These are phyloP conservation scores for Aleiodes alternator DNA, from an alignment of 2,888 invertebrate genomes.

Conservation along the genomic window DNA sequence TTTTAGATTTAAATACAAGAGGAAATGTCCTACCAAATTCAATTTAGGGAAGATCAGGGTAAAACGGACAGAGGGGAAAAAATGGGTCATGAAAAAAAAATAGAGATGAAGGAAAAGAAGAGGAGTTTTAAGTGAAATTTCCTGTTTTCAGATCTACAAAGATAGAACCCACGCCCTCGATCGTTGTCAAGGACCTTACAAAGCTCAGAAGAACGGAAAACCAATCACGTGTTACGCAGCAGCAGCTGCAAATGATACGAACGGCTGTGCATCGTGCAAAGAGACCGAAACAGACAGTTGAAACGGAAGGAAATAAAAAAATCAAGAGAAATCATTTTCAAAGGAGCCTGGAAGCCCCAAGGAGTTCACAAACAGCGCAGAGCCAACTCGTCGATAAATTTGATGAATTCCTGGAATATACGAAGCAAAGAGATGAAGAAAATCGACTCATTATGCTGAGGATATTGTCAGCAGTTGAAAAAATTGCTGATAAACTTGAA, in stretches of 20 bases:
- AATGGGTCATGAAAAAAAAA: no score
- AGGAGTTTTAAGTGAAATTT: constrained; percentile 4
- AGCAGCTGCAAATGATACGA: constrained; percentile 42
- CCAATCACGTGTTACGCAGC: constrained; percentile 38
- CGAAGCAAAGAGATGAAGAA: constrained; percentile 66
- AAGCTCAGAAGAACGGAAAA: constrained; percentile 48
- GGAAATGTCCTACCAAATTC: not conserved
- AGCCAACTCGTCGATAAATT: constrained; percentile 54
- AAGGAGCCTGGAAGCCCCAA: not conserved
- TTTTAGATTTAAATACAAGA: not conserved
- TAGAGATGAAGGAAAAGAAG: no score
- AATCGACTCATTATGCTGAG: constrained; percentile 63
- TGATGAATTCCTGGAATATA: constrained; percentile 66
- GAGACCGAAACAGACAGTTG: constrained; percentile 30
- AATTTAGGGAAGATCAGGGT: not conserved
- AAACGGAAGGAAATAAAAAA: constrained; percentile 44
- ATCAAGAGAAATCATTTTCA: constrained; percentile 30
- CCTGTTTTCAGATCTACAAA: constrained; percentile 29
- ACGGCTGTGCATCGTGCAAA: constrained; percentile 42
- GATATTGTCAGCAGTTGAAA: constrained; percentile 65
- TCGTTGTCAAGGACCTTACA: constrained; percentile 54
- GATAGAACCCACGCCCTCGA: constrained; percentile 45
- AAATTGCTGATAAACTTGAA: constrained; percentile 61
- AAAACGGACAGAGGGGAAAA: no score
- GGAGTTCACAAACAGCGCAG: constrained; percentile 4